These are phyloP conservation scores for Napeogenes inachia DNA, from an alignment of 2,888 invertebrate species.

Conservation along the genomic window DNA sequence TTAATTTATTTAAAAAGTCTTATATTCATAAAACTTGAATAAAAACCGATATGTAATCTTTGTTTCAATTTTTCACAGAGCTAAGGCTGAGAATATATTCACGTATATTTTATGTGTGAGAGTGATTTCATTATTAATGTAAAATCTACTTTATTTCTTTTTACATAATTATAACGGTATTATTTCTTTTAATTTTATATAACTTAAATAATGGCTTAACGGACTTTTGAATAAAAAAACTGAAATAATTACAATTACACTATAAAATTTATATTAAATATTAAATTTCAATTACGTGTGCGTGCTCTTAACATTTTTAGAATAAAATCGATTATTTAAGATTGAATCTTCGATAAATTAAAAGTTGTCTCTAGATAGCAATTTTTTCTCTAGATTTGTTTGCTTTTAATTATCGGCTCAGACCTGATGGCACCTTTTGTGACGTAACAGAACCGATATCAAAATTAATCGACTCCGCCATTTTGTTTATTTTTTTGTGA, in stretches of 20 bases:
- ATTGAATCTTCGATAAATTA: conserved; percentile 27
- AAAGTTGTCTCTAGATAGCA: conserved; percentile 22
- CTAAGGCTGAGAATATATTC: too few species aligned
- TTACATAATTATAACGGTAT: too few species aligned
- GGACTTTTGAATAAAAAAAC: too few species aligned
- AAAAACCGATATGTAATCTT: too few species aligned
- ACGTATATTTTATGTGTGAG: too few species aligned
- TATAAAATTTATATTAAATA: not conserved
- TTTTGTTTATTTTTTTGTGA: conserved; percentile 1
- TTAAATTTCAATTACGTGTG: conserved; percentile 2
- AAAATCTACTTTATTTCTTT: too few species aligned
- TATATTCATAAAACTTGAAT: too few species aligned
- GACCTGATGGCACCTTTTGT: conserved; percentile 24
- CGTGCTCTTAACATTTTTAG: conserved; percentile 17
- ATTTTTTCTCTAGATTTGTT: conserved; percentile 30
- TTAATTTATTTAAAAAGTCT: too few species aligned
- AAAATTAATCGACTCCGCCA: conserved; percentile 20
- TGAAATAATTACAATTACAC: not conserved
- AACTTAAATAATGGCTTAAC: too few species aligned
- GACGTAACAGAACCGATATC: conserved; percentile 19
- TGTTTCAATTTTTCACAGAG: too few species aligned
- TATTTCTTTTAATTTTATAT: too few species aligned
- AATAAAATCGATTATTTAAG: conserved; percentile 24
- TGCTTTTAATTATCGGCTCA: conserved; percentile 34
- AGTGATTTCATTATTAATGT: too few species aligned